Percentiles rank a stretch among this genome's conserved stretches.
phyloP scores from a whole-genome alignment of 2,797 vertebrate species.

The Spheniscus humboldti region DNA sequence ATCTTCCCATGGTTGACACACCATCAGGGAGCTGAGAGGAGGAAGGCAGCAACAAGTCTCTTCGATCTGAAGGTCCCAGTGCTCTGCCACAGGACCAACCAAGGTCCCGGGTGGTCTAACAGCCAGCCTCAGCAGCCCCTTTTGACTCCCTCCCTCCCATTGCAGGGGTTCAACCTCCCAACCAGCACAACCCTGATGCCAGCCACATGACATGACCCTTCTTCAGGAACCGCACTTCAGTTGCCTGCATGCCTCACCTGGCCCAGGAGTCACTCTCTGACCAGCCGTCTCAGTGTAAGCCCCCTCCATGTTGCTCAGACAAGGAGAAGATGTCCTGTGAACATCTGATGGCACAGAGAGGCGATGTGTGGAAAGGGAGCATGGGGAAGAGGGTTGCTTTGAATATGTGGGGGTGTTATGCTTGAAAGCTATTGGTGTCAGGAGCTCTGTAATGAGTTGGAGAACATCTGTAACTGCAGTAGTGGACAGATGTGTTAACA shows the following conservation, averaged over 20 bases:
- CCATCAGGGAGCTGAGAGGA: background rate
- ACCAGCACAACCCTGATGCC: background rate
- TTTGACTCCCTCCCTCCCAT: background rate
- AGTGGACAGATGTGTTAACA: background rate
- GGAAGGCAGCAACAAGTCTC: background rate
- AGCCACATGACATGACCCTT: background rate
- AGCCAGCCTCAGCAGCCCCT: background rate
- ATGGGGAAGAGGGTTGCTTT: background rate
- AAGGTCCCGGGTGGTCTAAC: background rate
- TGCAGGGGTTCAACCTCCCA: accelerated
- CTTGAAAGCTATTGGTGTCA: background rate
- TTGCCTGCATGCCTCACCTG: background rate
- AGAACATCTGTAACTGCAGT: background rate
- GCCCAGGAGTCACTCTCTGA: background rate
- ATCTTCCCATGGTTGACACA: background rate
- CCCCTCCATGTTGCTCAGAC: background rate
- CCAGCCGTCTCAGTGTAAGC: background rate
- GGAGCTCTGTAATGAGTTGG: background rate
- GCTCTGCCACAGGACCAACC: background rate
- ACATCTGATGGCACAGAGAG: background rate
- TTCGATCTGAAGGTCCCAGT: background rate
- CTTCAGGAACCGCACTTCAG: background rate
- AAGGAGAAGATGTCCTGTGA: background rate
- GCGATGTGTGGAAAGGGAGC: background rate
- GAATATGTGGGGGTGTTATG: background rate